Percentiles rank a stretch among this genome's conserved stretches.
phyloP scores from a whole-genome alignment of 2,113 vertebrate genomes.

The Hystrix brachyura region DNA sequence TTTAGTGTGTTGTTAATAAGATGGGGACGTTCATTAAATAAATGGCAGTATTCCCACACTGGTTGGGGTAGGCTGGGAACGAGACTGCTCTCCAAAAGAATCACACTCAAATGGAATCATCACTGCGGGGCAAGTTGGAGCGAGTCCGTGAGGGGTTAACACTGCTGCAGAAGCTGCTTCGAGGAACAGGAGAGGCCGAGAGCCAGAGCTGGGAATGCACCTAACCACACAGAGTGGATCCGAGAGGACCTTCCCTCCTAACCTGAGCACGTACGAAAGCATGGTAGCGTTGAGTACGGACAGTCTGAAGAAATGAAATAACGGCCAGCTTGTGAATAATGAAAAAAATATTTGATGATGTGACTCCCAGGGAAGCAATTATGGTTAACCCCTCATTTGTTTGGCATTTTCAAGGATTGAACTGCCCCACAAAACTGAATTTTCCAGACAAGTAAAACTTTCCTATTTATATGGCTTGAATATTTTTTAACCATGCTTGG shows the following conservation, averaged over 20 bases:
- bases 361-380: conserved; percentile 76
- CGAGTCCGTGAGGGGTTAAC: not conserved
- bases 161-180: not conserved
- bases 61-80: not conserved
- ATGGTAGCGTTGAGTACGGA: not conserved
- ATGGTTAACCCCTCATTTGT: conserved; percentile 85
- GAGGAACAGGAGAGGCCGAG: not conserved
- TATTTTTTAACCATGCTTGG: conserved; percentile 68
- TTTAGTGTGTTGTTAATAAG: not conserved
- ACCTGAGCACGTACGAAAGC: not conserved
- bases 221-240: not conserved
- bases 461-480: conserved; percentile 71
- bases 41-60: not conserved
- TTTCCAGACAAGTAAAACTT: conserved; percentile 83
- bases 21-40: not conserved
- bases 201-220: not conserved
- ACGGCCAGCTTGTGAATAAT: conserved; percentile 72
- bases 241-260: not conserved
- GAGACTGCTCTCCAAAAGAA: not conserved
- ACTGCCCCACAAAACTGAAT: conserved; percentile 77
- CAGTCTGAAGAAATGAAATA: conserved; percentile 49
- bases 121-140: not conserved
- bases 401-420: conserved; percentile 76
- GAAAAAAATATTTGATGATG: conserved; percentile 80
- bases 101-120: not conserved